These are phyloP conservation scores for Bombus pyrosoma DNA, from an alignment of 1,140 invertebrate genomes.

Conservation along the genomic window DNA sequence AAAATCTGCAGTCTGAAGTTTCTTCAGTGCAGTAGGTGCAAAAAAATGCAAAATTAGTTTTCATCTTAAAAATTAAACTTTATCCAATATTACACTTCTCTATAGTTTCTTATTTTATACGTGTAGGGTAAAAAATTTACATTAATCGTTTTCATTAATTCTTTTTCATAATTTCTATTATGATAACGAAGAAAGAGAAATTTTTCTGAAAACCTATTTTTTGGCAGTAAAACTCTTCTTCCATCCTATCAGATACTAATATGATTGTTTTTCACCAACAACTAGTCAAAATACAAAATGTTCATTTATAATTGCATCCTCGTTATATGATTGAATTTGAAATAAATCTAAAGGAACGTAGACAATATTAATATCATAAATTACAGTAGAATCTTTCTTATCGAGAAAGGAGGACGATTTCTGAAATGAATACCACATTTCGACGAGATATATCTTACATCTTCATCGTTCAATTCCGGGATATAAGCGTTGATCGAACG, in stretches of 20 bases:
- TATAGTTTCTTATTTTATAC: too few relatives aligned
- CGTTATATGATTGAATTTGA: neutral
- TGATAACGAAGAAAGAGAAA: too few relatives aligned
- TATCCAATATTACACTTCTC: too few relatives aligned
- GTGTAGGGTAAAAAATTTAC: too few relatives aligned
- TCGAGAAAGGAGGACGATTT: neutral
- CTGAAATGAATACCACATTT: neutral
- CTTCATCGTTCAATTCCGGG: constrained; percentile 44
- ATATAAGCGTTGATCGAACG: constrained; percentile 22
- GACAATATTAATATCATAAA: neutral
- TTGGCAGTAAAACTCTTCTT: too few relatives aligned
- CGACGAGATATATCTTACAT: constrained; percentile 24
- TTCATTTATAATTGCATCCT: neutral
- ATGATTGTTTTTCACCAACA: neutral
- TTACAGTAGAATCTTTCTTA: neutral
- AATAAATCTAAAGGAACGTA: neutral
- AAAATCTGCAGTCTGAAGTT: too few relatives aligned
- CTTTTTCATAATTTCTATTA: too few relatives aligned
- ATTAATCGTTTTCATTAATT: too few relatives aligned
- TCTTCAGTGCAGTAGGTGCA: too few relatives aligned
- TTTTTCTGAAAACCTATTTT: too few relatives aligned
- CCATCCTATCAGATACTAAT: neutral
- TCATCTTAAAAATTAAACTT: neutral
- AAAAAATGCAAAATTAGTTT: neutral
- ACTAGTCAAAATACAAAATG: neutral